Evolutionary conservation across 2,888 invertebrate genomes (phyloP).

Genomic region (Stenotaenia linearis): DNA sequence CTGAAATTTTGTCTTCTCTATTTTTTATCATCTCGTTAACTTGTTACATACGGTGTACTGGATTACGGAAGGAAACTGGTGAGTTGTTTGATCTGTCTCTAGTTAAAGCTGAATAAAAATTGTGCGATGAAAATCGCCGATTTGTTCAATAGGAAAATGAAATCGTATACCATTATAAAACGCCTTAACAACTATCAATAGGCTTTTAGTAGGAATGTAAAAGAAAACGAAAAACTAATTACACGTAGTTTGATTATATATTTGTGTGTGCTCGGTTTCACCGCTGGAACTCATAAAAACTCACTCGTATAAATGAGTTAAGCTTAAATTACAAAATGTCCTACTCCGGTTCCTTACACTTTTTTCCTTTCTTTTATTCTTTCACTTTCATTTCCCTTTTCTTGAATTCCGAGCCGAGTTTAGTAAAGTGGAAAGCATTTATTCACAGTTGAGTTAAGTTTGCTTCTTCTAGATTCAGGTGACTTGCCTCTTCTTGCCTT

Average conservation of each 20-base stretch:
- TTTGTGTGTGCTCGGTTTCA: not conserved
- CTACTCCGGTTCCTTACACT: not conserved
- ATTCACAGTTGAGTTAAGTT: constrained; percentile 26
- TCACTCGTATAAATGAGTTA: not conserved
- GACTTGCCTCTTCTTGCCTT: not conserved
- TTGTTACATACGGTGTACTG: constrained; percentile 73
- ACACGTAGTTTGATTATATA: not conserved
- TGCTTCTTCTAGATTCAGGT: constrained; percentile 19
- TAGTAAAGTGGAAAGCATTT: constrained; percentile 24
- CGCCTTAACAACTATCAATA: too few relatives aligned
- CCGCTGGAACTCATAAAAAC: not conserved
- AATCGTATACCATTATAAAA: too few relatives aligned
- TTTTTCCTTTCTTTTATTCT: not conserved
- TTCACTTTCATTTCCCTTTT: constrained; percentile 17
- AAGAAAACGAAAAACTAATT: not conserved
- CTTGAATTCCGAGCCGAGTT: constrained; percentile 15
- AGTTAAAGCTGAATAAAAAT: too few relatives aligned
- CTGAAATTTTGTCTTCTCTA: constrained; percentile 90
- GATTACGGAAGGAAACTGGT: constrained; percentile 66
- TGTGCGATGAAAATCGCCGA: too few relatives aligned
- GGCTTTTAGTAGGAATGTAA: too few relatives aligned
- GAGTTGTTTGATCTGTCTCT: too few relatives aligned
- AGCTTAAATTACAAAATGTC: not conserved
- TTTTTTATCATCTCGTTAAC: constrained; percentile 86
- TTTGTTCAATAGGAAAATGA: too few relatives aligned